Conservation (phyloP, 37 sponge, comb jelly and placozoan species). For the Aplysina aerophoba region DNA sequence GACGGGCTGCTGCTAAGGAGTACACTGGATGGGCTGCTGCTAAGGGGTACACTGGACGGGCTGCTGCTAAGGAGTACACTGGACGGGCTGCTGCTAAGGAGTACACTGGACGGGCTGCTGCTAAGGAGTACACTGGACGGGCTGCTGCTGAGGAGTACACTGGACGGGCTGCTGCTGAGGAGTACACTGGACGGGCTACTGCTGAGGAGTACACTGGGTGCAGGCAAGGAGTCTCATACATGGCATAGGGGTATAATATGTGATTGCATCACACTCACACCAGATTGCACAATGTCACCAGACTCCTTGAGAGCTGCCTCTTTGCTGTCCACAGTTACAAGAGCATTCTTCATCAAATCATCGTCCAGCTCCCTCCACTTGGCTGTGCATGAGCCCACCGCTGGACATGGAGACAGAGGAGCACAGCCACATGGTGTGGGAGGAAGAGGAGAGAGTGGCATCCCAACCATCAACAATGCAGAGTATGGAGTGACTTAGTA, state of each 20-base stretch:
- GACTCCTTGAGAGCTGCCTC: conserved; percentile 85
- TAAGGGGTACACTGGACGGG: too few species aligned
- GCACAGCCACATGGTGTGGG: conserved; percentile 7
- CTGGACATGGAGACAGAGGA: conserved; percentile 14
- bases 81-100: too few species aligned
- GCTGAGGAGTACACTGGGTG: too few species aligned
- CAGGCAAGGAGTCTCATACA: background rate
- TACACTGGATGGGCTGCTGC: too few species aligned
- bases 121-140: too few species aligned
- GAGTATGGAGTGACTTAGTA: background rate
- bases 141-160: too few species aligned
- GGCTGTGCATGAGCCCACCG: conserved; percentile 83
- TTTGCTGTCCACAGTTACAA: conserved; percentile 77
- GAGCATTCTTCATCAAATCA: conserved; percentile 80
- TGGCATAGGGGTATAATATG: background rate
- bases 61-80: too few species aligned
- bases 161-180: too few species aligned
- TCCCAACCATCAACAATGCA: background rate
- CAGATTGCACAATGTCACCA: conserved; percentile 83
- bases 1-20: too few species aligned
- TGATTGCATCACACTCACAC: conserved; percentile 23
- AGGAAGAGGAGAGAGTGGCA: background rate
- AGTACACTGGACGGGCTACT: too few species aligned
- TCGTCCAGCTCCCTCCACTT: conserved; percentile 89
- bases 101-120: too few species aligned